Evolutionary conservation across 2,113 vertebrate genomes (phyloP), one percentile per base, ranked within the genome.

Genomic region (Pelusios castaneus): DNA sequence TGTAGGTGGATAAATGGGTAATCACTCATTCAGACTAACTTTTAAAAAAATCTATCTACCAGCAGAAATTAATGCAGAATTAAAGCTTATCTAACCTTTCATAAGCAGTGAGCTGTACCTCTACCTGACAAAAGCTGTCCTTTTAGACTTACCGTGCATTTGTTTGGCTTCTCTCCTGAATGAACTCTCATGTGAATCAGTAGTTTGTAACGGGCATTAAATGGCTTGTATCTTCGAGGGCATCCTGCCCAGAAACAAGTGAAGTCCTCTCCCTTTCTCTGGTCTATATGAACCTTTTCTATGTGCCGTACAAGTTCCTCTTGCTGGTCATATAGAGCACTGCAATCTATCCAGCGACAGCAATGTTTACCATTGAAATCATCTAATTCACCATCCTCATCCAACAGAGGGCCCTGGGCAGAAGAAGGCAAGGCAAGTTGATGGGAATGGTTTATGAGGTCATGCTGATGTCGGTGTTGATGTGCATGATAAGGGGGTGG

Each of bases 121-220:
- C 25, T 6, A 41, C 0, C 29, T 5, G 43, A 2, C 83, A 85
- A 85, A 5, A 87, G 31, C 91, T 58, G 73, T 5, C 58, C 38
- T 79, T 84, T 95, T 60, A 87, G 91, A 98, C 98, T 97, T 97
- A 99, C 99, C 97, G 98, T 99, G 97, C 99, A 99, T 95, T 99
- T 99, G 98, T 99, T 99, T 8, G 99, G 99, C 97, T 99, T 99
- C 98, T 99, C 99, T 93, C 99, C 99, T 3, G 99, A 99, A 96
- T 99, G 99, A 92, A 99, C 98, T 97, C 99, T 98, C 99, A 99
- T 99, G 97, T 99, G 99, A 97, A 99, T 99, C 38, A 99, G 98
- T 92, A 99, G 98, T 96, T 99, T 99, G 96, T 99, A 99, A 85
- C 99, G 98, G 56, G 99, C 99, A 43, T 99, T 99, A 97, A 99